These are phyloP conservation scores for Syrphus vitripennis DNA, from an alignment of 2,888 invertebrate species.

Conservation along the genomic window DNA sequence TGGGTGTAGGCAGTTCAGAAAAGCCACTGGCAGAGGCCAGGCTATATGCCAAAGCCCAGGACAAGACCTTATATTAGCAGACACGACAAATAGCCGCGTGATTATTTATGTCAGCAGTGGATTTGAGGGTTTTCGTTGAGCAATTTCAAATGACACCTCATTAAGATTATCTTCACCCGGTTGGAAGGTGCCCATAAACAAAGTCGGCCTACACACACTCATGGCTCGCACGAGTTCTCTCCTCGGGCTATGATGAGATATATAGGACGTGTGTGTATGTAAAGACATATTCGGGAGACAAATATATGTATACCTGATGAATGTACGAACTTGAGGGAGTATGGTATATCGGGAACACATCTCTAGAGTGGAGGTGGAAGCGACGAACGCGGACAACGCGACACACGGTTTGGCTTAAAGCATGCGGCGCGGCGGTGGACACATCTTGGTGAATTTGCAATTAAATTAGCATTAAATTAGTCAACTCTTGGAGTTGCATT, in stretches of 20 bases:
- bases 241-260: conserved; percentile 16
- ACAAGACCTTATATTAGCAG: conserved; percentile 52
- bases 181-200: conserved; percentile 61
- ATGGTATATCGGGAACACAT: not conserved
- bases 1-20: conserved; percentile 58
- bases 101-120: conserved; percentile 68
- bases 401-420: not conserved
- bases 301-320: conserved; percentile 12
- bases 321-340: not conserved
- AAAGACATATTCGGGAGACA: not conserved
- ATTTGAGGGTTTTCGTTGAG: conserved; percentile 67
- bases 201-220: conserved; percentile 56
- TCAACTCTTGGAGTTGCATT: conserved; percentile 60
- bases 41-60: conserved; percentile 13
- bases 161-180: conserved; percentile 65
- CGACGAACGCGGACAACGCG: not conserved
- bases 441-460: conserved; percentile 60
- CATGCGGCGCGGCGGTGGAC: conserved; percentile 10
- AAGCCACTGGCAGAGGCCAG: conserved; percentile 28
- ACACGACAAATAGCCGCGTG: conserved; percentile 68
- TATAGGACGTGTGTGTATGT: not conserved
- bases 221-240: not conserved
- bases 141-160: conserved; percentile 69
- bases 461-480: conserved; percentile 70
- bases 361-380: not conserved